Evolutionary conservation across 2,113 vertebrate species (phyloP).

Genomic region (Eulacestoma nigropectus): DNA sequence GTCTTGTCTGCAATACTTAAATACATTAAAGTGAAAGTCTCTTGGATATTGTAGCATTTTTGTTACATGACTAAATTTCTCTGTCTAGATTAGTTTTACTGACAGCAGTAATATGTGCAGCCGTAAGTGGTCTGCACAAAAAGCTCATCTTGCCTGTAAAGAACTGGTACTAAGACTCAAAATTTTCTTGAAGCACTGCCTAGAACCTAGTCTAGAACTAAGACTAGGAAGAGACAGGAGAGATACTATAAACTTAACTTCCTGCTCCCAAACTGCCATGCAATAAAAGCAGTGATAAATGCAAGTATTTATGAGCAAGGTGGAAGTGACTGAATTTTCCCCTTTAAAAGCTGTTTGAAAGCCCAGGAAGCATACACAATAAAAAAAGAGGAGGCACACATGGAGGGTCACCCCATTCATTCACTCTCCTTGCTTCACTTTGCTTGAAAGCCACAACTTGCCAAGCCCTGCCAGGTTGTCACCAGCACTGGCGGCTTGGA

Average conservation of each 20-base stretch:
- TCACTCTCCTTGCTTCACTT: neutral
- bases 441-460: neutral
- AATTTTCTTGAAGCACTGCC: neutral
- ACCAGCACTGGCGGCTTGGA: neutral
- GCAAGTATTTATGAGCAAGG: neutral
- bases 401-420: neutral
- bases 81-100: neutral
- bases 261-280: neutral
- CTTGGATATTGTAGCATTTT: neutral
- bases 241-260: neutral
- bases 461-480: neutral
- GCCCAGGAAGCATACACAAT: neutral
- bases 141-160: neutral
- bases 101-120: neutral
- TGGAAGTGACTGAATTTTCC: neutral
- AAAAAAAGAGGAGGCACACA: fast-evolving
- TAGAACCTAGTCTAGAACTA: neutral
- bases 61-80: neutral
- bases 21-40: neutral
- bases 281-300: neutral
- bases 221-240: neutral
- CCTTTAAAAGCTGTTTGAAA: neutral
- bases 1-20: neutral
- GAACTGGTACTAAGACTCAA: neutral
- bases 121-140: neutral